Evolutionary conservation across 2,888 invertebrate genomes (phyloP).

Genomic region (Eudemis profundana): DNA sequence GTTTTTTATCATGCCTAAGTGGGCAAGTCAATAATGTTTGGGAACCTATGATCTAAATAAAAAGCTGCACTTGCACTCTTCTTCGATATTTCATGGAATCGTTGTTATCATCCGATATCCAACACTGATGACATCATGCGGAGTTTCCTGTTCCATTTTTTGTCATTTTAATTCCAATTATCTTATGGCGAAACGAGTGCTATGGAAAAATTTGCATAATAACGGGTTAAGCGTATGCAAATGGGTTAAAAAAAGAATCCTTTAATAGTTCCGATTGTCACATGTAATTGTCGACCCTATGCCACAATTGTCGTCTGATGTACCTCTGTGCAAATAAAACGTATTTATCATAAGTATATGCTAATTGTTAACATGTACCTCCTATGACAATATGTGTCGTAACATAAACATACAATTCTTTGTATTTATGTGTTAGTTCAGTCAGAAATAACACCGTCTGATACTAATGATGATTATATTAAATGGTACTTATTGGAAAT

Average conservation of each 20-base stretch:
- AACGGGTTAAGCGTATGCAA: constrained; percentile 27
- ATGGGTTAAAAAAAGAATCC: constrained; percentile 18
- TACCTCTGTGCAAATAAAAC: not conserved
- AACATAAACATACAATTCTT: not conserved
- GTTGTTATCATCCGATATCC: constrained; percentile 12
- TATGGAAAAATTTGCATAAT: constrained; percentile 21
- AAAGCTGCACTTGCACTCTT: too few species aligned
- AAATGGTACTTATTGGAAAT: too few species aligned
- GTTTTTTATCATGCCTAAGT: too few species aligned
- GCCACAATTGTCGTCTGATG: not conserved
- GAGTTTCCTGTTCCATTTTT: constrained; percentile 26
- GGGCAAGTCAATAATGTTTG: too few species aligned
- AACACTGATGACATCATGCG: constrained; percentile 12
- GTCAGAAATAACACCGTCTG: too few species aligned
- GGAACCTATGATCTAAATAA: too few species aligned
- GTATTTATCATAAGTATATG: not conserved
- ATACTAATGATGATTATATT: too few species aligned
- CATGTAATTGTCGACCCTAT: constrained; percentile 18
- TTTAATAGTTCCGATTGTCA: constrained; percentile 26
- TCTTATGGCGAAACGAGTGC: not conserved
- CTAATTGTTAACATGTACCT: constrained; percentile 1
- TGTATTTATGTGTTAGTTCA: too few species aligned
- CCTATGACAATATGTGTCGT: not conserved
- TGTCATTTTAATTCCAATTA: not conserved
- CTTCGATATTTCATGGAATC: too few species aligned